Evolutionary conservation across 2,888 invertebrate genomes (phyloP), one percentile per base, ranked within the genome.

Genomic region (Meganola albula): DNA sequence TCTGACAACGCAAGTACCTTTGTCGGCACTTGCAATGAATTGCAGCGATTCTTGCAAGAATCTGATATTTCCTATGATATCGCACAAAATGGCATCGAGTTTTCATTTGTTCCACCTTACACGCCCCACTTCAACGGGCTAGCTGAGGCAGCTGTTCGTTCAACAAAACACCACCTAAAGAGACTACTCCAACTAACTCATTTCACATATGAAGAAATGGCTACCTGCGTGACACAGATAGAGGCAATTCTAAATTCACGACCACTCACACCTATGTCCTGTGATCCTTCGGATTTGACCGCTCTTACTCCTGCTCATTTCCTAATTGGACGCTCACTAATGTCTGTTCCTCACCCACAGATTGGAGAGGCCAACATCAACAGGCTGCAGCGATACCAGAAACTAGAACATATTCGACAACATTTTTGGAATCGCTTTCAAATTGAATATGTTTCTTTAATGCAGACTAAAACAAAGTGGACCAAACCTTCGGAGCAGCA

Each of bases 201-300:
- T 11, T 29, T 48, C 2, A 46, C 34, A 1, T 44, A 34, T n/a
- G 39, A 46, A 16, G 46, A 49, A 18, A 24, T 49, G 34, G n/a
- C 24, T 16, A 46, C 46, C 4, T 42, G 30, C 10, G 24, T 46
- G 3, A 24, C 20, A 9, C 44, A 46, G 30, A 44, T 43, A 20
- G 44, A 41, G 14, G 35, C 34, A 7, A 25, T 48, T 20, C 30
- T 48, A 20, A 48, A 48, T 27, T 44, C 39, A 4, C 31, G 45
- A 12, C 45, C 45, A 4, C n/a, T n/a, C n/a, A n/a, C n/a, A n/a
- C 44, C 3, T 23, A 40, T 4, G 3, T 44, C 41, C 4, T 22
- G 37, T 6, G 36, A 47, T 32, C 44, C 47, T 12, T 16, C 11
- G 0, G 44, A 49, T 7, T 26, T 43, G 0, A 10, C 35, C 2